Evolutionary conservation across 2,113 vertebrate species (phyloP), one percentile per base, ranked within the genome.

Genomic region (Sceloporus undulatus): DNA sequence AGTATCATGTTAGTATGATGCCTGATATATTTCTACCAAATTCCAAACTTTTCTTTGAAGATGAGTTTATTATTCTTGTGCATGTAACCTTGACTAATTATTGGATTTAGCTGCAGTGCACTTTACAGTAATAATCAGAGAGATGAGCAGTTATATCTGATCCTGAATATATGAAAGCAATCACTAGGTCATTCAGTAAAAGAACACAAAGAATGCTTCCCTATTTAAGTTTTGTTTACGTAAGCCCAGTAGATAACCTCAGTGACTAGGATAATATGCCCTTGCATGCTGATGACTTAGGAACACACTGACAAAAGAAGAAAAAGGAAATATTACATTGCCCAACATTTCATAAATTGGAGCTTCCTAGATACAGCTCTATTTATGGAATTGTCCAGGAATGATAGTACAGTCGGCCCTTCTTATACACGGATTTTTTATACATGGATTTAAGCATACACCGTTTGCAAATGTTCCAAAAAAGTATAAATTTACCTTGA

Each of bases 121-220:
- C 70, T 86, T 70, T 54, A 71, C 40, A 79, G 68, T 42, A 68
- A 79, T 65, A 76, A 85, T 75, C 3, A 85, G 23, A 79, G 10
- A 38, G 21, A 86, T 79, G 68, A 86, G 76, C 59, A 56, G 77
- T 38, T 86, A 16, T 79, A 79, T 25, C 75, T 79, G 42, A 86
- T 68, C 79, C 7, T 86, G 29, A 68, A 86, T 86, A 79, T 70
- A 79, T 86, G 65, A 79, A 86, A 54, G 62, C 62, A 79, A 70
- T 86, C 40, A 70, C 11, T 79, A 40, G 29, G 42, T 40, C 48
- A 79, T 19, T 79, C 65, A 70, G 29, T 29, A 71, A 34, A 86
- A 76, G 21, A 75, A 84, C 29, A 74, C 48, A 74, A 84, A 74
- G 68, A 84, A 68, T 40, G 29, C 75, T 23, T 66, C 38, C n/a